Base-by-base conservation (phyloP, 2,888 invertebrate species). In the Ormia ochracea region DNA sequence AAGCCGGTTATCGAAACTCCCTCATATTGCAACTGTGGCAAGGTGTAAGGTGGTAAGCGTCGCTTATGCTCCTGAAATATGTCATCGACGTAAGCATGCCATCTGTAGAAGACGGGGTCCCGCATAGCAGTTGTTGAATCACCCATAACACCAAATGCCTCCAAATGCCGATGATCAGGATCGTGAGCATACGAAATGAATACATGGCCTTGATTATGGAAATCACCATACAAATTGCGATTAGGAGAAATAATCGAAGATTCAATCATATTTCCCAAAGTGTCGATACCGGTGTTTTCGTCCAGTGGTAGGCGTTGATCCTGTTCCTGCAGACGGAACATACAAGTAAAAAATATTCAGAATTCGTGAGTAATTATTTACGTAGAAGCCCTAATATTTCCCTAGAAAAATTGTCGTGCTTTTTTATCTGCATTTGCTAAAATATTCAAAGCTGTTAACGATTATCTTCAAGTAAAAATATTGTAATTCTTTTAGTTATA, bases 41-140 rank as follows among this genome's bases (percentile, higher is more conserved):
- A 59, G 0, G 90, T 90, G 87, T 96, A 96, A 2, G 93, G 91
- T 0, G 93, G 90, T 26, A 96, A 90, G 12, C 93, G 93, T 78
- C 91, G 90, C 89, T 96, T 96, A 89, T 94, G 93, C 81, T 93
- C 91, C 83, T 93, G 92, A 91, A 96, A 96, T 31, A 96, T 90
- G 83, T 95, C 93, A 84, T 96, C 95, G 23, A 96, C 91, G 86
- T 93, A 94, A 0, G 94, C 92, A 86, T 96, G 96, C 95, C 94
- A 96, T 86, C 95, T 93, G 90, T 96, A 96, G 91, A 96, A 96
- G 17, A 94, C 90, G 0, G 96, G 96, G 89, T 96, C 96, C 1
- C 96, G 91, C 96, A 96, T 96, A 0, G 96, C 95, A 0, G 96
- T 96, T 0, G 95, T 92, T 0, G 94, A 93, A 86, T 96, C 96